Percentiles rank a stretch among this genome's conserved stretches.
phyloP scores from a whole-genome alignment of 2,888 invertebrate genomes.

The Urechis unicinctus region DNA sequence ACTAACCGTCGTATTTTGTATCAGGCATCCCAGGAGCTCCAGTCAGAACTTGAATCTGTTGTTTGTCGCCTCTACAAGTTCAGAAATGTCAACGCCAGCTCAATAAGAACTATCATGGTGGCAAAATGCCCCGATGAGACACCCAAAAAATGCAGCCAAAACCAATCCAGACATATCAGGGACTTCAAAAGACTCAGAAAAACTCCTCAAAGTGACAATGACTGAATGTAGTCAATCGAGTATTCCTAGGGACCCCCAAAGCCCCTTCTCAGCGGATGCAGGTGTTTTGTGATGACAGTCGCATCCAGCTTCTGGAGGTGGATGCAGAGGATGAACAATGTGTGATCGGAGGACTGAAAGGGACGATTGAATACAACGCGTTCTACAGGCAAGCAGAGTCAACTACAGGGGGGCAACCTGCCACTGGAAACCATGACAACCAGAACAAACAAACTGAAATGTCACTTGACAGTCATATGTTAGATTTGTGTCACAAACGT shows the following conservation, averaged over 20 bases:
- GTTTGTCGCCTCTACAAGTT: conserved; percentile 54
- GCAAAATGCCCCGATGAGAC: conserved; percentile 58
- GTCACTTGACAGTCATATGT: too few species aligned
- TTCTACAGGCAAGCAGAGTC: conserved; percentile 11
- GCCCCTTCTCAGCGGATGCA: conserved; percentile 14
- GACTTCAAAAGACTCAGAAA: too few species aligned
- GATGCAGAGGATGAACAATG: conserved; percentile 19
- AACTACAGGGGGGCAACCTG: too few species aligned
- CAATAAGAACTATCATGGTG: conserved; percentile 70
- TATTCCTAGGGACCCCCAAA: too few species aligned
- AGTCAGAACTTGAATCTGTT: conserved; percentile 72
- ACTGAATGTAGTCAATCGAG: too few species aligned
- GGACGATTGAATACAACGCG: conserved; percentile 19
- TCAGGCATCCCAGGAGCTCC: conserved; percentile 68
- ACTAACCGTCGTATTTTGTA: too few species aligned
- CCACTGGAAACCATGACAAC: too few species aligned
- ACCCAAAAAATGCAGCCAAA: neutral
- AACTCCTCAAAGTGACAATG: too few species aligned
- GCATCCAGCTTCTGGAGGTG: conserved; percentile 24
- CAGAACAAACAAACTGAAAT: too few species aligned
- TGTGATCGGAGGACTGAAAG: conserved; percentile 15
- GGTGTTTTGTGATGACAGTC: conserved; percentile 23
- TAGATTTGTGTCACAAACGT: too few species aligned
- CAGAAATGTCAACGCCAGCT: conserved; percentile 72
- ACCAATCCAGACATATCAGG: too few species aligned